phyloP scores from a whole-genome alignment of 1,140 invertebrate species.

The Tenebrio molitor region DNA sequence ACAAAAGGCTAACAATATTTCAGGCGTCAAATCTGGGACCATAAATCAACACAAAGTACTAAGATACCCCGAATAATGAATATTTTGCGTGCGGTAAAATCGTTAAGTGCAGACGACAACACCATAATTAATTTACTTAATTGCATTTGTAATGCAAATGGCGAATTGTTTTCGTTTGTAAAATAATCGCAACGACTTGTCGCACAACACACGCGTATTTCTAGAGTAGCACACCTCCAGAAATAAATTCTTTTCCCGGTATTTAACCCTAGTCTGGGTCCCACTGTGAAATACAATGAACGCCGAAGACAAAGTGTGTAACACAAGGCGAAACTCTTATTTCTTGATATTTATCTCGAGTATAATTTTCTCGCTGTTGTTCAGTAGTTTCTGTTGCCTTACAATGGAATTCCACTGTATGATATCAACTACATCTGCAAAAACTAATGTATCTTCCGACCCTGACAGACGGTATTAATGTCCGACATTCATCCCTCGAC shows the following conservation, averaged over 20 bases:
- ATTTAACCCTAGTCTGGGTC: constrained; percentile 25
- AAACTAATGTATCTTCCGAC: constrained; percentile 8
- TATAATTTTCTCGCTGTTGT: constrained; percentile 17
- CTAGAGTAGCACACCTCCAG: too few relatives aligned
- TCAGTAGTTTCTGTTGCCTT: constrained; percentile 11
- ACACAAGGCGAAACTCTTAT: constrained; percentile 10
- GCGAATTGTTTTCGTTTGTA: too few relatives aligned
- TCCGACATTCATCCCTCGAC: constrained; percentile 7
- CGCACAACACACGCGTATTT: too few relatives aligned
- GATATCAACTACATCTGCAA: not conserved
- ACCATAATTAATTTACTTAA: not conserved
- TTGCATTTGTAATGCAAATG: not conserved
- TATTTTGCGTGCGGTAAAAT: constrained; percentile 9
- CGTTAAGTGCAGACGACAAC: too few relatives aligned
- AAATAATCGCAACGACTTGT: too few relatives aligned
- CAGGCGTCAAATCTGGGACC: not conserved
- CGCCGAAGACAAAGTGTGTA: constrained; percentile 15
- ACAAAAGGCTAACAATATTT: not conserved
- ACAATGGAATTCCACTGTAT: not conserved
- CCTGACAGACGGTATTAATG: constrained; percentile 22
- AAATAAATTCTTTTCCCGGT: not conserved
- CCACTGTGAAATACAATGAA: constrained; percentile 16
- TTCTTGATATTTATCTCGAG: constrained; percentile 31
- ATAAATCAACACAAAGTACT: not conserved
- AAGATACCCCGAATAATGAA: too few relatives aligned